phyloP scores from a whole-genome alignment of 2,113 vertebrate genomes.

The Myiozetetes cayanensis region DNA sequence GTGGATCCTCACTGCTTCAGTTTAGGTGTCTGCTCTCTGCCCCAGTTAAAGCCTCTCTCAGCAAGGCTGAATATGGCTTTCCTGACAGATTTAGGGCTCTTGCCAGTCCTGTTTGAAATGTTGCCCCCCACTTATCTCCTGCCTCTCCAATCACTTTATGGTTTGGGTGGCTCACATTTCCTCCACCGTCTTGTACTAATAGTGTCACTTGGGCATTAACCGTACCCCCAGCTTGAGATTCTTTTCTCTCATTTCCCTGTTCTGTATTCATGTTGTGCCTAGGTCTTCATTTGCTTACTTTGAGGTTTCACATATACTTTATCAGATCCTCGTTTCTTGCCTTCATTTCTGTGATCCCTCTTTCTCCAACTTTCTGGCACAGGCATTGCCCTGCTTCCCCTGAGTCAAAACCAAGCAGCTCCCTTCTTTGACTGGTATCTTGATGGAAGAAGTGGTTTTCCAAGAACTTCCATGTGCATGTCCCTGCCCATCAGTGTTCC shows the following conservation, averaged over 20 bases:
- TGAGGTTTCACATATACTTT: background rate
- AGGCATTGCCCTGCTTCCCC: background rate
- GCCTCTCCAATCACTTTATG: background rate
- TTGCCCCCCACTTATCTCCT: background rate
- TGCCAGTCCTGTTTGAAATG: background rate
- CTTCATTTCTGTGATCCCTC: background rate
- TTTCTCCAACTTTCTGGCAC: background rate
- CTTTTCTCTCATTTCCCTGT: background rate
- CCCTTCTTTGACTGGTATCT: background rate
- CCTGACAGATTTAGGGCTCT: background rate
- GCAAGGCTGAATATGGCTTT: background rate
- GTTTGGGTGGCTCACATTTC: background rate
- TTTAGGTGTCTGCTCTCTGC: background rate
- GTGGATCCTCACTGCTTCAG: background rate
- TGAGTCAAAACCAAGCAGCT: background rate
- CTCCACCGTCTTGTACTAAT: background rate
- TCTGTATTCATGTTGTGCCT: background rate
- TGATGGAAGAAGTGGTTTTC: background rate
- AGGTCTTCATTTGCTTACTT: background rate
- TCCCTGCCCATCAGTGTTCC: background rate
- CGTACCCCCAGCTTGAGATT: background rate
- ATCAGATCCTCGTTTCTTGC: background rate
- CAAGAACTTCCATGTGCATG: background rate
- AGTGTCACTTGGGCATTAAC: background rate
- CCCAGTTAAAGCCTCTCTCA: background rate